A percentile compares a stretch with the other conserved stretches of the same genome.
phyloP scores from a whole-genome alignment of 2,797 vertebrate genomes.

The Trachurus trachurus region DNA sequence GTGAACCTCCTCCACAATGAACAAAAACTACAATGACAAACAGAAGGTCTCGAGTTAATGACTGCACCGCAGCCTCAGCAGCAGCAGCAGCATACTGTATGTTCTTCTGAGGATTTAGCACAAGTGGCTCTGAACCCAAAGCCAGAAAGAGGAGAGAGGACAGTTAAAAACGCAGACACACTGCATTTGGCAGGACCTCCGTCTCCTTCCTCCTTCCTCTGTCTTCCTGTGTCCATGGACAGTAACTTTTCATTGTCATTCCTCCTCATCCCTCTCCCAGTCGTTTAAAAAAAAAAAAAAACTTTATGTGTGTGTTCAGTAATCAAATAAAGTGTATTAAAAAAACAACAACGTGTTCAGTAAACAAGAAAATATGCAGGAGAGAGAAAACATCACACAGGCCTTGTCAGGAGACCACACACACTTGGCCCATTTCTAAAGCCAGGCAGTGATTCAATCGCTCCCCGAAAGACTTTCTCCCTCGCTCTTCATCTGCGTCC shows the following conservation, averaged over 20 bases:
- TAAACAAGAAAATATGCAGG: constrained; percentile 26
- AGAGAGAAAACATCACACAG: constrained; percentile 3
- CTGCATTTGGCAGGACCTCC: constrained; percentile 20
- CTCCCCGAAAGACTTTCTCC: constrained; percentile 22
- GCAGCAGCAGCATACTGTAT: not conserved
- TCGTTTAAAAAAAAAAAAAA: not conserved
- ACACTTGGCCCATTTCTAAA: constrained; percentile 35
- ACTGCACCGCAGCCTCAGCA: not conserved
- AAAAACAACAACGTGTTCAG: constrained; percentile 12
- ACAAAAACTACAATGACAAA: constrained; percentile 29
- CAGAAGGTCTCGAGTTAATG: constrained; percentile 11
- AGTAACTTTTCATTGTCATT: constrained; percentile 3
- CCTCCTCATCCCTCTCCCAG: constrained; percentile 4
- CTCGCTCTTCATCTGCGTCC: constrained; percentile 15
- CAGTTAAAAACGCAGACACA: constrained; percentile 26
- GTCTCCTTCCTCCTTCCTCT: constrained; percentile 31
- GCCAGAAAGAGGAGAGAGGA: constrained; percentile 16
- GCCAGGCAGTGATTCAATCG: constrained; percentile 44
- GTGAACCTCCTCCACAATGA: constrained; percentile 20
- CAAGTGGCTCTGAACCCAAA: constrained; percentile 36
- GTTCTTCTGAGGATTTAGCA: constrained; percentile 28
- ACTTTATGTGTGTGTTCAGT: constrained; percentile 1
- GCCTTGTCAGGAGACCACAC: constrained; percentile 51
- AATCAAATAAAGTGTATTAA: constrained; percentile 15
- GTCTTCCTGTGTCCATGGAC: constrained; percentile 13